phyloP scores from a whole-genome alignment of 2,888 invertebrate genomes.

The Volucella bombylans region DNA sequence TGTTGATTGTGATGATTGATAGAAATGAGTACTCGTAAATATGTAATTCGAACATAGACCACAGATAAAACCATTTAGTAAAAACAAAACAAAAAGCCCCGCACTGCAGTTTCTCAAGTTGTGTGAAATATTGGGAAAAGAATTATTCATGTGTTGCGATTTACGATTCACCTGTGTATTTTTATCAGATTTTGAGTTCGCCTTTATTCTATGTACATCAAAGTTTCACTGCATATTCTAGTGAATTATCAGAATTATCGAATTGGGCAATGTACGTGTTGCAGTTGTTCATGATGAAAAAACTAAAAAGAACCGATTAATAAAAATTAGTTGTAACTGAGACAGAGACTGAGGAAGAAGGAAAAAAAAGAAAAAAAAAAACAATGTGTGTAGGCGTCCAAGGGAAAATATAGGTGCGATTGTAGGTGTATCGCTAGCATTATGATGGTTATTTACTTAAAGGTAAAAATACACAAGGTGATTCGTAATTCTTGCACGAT shows the following conservation, averaged over 20 bases:
- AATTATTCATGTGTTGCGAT: constrained; percentile 39
- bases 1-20: too few relatives aligned
- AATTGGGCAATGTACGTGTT: constrained; percentile 52
- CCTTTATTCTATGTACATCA: constrained; percentile 19
- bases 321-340: constrained; percentile 12
- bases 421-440: constrained; percentile 55
- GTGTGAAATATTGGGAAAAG: constrained; percentile 18
- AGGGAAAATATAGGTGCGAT: constrained; percentile 37
- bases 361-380: constrained; percentile 56
- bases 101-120: constrained; percentile 19
- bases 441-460: constrained; percentile 38
- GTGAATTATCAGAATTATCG: neutral
- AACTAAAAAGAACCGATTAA: constrained; percentile 38
- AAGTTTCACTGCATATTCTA: neutral
- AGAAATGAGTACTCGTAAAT: too few relatives aligned
- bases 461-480: constrained; percentile 64
- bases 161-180: constrained; percentile 57
- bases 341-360: too few relatives aligned
- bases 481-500: constrained; percentile 65
- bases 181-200: constrained; percentile 26
- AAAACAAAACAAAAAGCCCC: constrained; percentile 23
- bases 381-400: constrained; percentile 67
- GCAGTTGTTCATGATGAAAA: constrained; percentile 11
- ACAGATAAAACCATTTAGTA: constrained; percentile 33
- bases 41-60: too few relatives aligned